Evolutionary conservation across 2,888 invertebrate species (phyloP), one percentile per base, ranked within the genome.

Genomic region (Heliconius ismenius): DNA sequence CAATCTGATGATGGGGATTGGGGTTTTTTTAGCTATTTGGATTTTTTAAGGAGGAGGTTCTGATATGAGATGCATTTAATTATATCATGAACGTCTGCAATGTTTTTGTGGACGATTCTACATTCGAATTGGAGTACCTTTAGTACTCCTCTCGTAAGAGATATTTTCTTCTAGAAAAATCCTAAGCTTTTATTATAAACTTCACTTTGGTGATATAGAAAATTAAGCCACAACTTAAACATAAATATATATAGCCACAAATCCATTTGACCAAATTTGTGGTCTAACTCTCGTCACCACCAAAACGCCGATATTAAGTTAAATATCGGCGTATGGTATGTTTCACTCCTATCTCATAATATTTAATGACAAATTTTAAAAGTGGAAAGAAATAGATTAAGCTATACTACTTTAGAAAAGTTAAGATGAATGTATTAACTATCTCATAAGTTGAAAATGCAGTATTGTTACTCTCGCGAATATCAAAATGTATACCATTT

Each of bases 1-100:
- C 21, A 70, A 60, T 24, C n/a, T 64, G 54, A 75, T 75, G 67
- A 32, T 63, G 3, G 13, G 26, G 58, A 69, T 36, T 64, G 73
- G 68, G 43, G 9, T 28, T 60, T 60, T 69, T 72, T 49, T 62
- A 10, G 26, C 32, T 26, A 7, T 69, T 54, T 60, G 10, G 32
- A 64, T 21, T 60, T 24, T 60, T 60, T 4, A 1, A 60, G 9
- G 10, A 58, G 58, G n/a, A 49, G 18, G 49, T 6, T 49, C 18
- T 49, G 18, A 49, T 49, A 18, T 49, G 43, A 43, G 43, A 49
- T 21, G 6, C 18, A 49, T 21, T 18, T 49, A 18, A 18, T 49
- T 49, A 18, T 49, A 18, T 49, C 49, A 49, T 18, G 49, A 18
- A 18, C 7, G 18, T 18, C 2, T 49, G 49, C 2, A 49, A 18